Conservation (phyloP, 2,797 vertebrate genomes). For the Cynopterus sphinx region DNA sequence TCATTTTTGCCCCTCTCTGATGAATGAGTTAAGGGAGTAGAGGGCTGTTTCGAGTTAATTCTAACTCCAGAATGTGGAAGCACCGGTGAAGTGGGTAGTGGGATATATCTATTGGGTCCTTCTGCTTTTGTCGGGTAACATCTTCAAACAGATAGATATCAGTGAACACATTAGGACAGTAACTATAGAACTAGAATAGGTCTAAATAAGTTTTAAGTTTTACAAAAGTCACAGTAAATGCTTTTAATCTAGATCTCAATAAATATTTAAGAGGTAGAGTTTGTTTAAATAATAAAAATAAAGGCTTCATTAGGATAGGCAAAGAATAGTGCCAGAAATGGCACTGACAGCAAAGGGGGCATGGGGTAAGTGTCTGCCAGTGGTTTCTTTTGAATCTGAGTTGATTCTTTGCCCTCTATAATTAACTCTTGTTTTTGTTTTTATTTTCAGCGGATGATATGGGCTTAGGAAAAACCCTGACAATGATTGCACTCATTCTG, state of each 20-base stretch:
- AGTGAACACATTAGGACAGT: background rate
- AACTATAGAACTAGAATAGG: background rate
- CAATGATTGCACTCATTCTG: constrained; percentile 94
- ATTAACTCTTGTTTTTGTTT: background rate
- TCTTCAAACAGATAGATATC: background rate
- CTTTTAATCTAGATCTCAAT: background rate
- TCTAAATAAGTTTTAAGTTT: background rate
- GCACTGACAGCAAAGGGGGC: background rate
- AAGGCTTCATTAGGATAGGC: background rate
- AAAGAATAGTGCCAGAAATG: background rate
- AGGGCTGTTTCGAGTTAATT: background rate
- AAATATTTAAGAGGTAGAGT: background rate
- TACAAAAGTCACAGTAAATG: background rate
- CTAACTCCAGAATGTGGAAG: background rate
- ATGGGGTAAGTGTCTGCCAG: accelerated
- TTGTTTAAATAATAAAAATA: background rate
- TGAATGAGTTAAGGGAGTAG: background rate
- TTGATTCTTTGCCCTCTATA: background rate
- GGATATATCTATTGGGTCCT: background rate
- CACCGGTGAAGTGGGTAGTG: background rate
- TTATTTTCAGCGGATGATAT: constrained; percentile 94
- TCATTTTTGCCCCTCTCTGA: background rate
- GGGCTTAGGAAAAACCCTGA: constrained; percentile 98
- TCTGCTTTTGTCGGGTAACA: background rate
- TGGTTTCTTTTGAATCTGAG: background rate